Percentiles rank a stretch among this genome's conserved stretches.
Conservation (phyloP, 2,113 vertebrate genomes). For the Eulemur macaco region DNA sequence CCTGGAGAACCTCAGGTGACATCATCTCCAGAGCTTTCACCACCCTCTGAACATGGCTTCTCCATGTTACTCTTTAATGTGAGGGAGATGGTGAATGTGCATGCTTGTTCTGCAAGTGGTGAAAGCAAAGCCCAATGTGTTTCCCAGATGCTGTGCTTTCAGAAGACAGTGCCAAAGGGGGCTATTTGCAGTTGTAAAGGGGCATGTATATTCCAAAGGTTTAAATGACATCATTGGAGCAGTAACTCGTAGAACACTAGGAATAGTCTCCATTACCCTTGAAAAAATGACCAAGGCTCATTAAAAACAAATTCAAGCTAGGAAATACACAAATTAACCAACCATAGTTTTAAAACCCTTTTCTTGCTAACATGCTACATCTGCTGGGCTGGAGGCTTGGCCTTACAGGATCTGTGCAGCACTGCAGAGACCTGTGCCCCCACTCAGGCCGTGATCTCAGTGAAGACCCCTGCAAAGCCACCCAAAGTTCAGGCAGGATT, state of each 20-base stretch:
- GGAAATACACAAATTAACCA: not conserved
- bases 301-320: constrained; percentile 34
- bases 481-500: not conserved
- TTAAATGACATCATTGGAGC: not conserved
- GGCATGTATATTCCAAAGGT: not conserved
- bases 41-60: not conserved
- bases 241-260: not conserved
- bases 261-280: not conserved
- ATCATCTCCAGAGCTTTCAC: too few species aligned
- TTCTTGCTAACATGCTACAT: not conserved
- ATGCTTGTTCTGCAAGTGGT: not conserved
- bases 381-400: not conserved
- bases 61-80: not conserved
- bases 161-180: not conserved
- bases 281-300: not conserved
- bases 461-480: not conserved
- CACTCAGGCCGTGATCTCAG: not conserved
- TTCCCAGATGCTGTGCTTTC: not conserved
- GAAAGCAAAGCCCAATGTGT: not conserved
- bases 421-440: not conserved
- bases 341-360: not conserved
- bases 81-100: not conserved
- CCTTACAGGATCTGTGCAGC: not conserved
- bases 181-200: not conserved
- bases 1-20: not conserved